Percentiles rank a stretch among this genome's conserved stretches.
Conservation (phyloP, 2,797 vertebrate species). For the Carcharodon carcharias region DNA sequence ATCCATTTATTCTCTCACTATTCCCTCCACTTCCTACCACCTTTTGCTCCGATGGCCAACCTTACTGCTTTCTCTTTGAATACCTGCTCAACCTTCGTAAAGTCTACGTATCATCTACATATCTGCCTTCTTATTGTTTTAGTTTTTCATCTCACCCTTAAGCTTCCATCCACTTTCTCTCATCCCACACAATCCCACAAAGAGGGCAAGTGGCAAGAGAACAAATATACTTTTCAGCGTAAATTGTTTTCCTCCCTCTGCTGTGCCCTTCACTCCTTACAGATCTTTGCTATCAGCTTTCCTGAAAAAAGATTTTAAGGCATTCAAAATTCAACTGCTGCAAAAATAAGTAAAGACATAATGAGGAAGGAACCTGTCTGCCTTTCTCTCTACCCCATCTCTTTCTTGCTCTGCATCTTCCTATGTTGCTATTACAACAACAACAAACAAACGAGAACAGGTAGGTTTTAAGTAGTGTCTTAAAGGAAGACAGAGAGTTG, state of each 20-base stretch:
- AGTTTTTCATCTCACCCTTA: not conserved
- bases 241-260: not conserved
- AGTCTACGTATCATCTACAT: not conserved
- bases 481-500: too few species aligned
- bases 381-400: not conserved
- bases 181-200: not conserved
- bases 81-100: not conserved
- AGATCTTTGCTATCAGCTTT: not conserved
- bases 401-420: not conserved
- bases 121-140: not conserved
- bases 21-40: too few species aligned
- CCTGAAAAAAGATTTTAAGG: not conserved
- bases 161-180: not conserved
- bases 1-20: not conserved
- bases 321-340: not conserved
- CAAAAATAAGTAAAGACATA: not conserved
- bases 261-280: not conserved
- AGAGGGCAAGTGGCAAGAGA: not conserved
- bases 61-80: not conserved
- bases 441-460: too few species aligned
- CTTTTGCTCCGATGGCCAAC: too few species aligned
- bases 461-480: too few species aligned
- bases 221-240: not conserved
- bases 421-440: not conserved
- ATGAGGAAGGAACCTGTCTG: not conserved